phyloP scores from a whole-genome alignment of 2,113 vertebrate species.

The Myotis davidii region DNA sequence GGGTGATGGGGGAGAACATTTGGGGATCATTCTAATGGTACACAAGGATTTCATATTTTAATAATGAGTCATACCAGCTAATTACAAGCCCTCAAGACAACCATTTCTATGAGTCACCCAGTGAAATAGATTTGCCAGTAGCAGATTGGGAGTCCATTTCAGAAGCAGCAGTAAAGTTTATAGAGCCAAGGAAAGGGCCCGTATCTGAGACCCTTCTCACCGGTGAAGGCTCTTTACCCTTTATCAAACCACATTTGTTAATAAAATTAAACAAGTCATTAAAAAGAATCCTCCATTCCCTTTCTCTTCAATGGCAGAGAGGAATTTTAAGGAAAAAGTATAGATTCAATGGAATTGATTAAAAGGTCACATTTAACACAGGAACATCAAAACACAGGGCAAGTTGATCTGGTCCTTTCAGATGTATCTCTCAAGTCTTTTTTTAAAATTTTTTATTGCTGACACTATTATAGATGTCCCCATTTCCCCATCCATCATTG shows the following conservation, averaged over 20 bases:
- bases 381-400: neutral
- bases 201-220: neutral
- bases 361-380: neutral
- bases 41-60: slow-evolving; percentile 32
- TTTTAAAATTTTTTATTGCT: neutral
- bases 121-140: neutral
- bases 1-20: fast-evolving
- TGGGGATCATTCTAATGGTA: neutral
- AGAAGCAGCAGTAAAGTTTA: neutral
- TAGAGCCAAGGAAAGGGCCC: neutral
- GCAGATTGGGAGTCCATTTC: neutral
- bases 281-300: neutral
- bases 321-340: neutral
- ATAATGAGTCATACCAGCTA: neutral
- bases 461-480: neutral
- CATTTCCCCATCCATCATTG: neutral
- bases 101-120: neutral
- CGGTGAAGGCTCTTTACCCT: neutral
- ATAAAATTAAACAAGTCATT: neutral
- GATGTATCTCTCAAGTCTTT: neutral
- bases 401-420: neutral
- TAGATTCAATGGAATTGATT: neutral
- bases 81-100: neutral
- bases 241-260: neutral
- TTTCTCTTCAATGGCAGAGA: neutral